These are phyloP conservation scores for Mastomys coucha DNA, from an alignment of 2,113 vertebrate genomes.

Conservation along the genomic window DNA sequence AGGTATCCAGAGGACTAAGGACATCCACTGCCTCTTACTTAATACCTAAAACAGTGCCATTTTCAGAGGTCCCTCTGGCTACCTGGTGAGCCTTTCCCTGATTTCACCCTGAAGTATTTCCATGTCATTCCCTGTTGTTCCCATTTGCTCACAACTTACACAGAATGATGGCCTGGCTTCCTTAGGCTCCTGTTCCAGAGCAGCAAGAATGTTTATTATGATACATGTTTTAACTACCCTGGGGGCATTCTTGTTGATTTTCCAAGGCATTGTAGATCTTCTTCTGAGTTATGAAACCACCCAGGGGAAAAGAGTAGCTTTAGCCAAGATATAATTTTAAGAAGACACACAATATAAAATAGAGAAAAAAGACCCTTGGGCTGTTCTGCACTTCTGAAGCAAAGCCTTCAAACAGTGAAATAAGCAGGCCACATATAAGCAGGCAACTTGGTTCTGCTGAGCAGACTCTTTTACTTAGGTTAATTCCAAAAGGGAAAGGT, in stretches of 20 bases:
- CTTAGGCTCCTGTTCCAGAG: constrained; percentile 47
- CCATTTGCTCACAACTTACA: constrained; percentile 68
- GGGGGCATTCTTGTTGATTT: constrained; percentile 56
- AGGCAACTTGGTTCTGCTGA: constrained; percentile 77
- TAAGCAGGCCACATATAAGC: constrained; percentile 64
- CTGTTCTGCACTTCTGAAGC: constrained; percentile 61
- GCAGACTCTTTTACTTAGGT: constrained; percentile 72
- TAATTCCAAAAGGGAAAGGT: constrained; percentile 67
- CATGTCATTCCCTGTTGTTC: constrained; percentile 50
- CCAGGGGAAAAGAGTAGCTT: constrained; percentile 48
- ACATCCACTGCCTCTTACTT: constrained; percentile 56
- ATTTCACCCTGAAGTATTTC: constrained; percentile 65
- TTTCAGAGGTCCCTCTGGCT: background rate
- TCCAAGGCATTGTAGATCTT: constrained; percentile 55
- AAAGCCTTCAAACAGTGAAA: constrained; percentile 71
- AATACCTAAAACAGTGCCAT: constrained; percentile 62
- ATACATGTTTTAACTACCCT: constrained; percentile 67
- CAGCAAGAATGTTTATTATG: constrained; percentile 66
- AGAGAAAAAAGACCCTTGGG: constrained; percentile 50
- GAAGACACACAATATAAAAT: constrained; percentile 67
- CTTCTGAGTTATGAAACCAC: constrained; percentile 54
- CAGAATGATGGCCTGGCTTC: constrained; percentile 67
- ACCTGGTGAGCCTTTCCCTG: constrained; percentile 65
- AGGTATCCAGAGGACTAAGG: constrained; percentile 76
- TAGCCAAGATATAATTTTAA: constrained; percentile 63